These are phyloP conservation scores for Acrocyrtus sp. DNA, from an alignment of 2,888 invertebrate species.

Conservation along the genomic window DNA sequence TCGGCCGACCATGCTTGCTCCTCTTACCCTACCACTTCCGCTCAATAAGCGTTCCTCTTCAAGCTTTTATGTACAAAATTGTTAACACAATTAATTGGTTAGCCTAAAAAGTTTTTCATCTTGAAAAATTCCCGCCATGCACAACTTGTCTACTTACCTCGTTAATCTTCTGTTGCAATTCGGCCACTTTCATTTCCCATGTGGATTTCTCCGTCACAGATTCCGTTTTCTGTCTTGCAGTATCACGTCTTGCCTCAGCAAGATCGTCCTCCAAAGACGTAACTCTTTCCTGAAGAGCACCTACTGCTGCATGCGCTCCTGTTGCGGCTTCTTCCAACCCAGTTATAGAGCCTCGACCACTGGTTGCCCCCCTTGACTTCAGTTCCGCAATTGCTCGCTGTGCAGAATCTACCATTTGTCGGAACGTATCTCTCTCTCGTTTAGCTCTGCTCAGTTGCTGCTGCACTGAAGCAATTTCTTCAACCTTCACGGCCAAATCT, in stretches of 20 bases:
- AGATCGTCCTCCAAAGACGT: constrained; percentile 89
- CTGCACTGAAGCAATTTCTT: constrained; percentile 85
- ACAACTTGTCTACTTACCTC: constrained; percentile 70
- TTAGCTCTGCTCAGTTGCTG: constrained; percentile 82
- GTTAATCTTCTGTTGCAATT: constrained; percentile 87
- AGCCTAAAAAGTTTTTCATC: too few species aligned
- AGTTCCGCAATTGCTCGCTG: constrained; percentile 85
- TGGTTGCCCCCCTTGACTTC: constrained; percentile 67
- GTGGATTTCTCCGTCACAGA: constrained; percentile 88
- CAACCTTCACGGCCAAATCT: constrained; percentile 81
- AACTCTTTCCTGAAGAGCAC: constrained; percentile 83
- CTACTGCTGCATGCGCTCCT: constrained; percentile 65
- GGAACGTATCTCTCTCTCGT: constrained; percentile 87
- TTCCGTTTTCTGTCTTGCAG: constrained; percentile 87
- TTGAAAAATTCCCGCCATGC: background rate
- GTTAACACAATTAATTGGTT: too few species aligned
- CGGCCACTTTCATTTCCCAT: constrained; percentile 86
- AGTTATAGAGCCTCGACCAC: constrained; percentile 72
- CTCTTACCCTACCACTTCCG: constrained; percentile 83
- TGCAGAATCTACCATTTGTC: constrained; percentile 88
- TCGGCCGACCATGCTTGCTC: constrained; percentile 77
- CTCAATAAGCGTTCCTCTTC: constrained; percentile 86
- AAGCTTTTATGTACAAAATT: constrained; percentile 70
- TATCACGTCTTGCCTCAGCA: constrained; percentile 83
- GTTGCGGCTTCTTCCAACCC: constrained; percentile 75